Evolutionary conservation across 2,888 invertebrate species (phyloP), one percentile per base, ranked within the genome.

Genomic region (Dione vanillae): DNA sequence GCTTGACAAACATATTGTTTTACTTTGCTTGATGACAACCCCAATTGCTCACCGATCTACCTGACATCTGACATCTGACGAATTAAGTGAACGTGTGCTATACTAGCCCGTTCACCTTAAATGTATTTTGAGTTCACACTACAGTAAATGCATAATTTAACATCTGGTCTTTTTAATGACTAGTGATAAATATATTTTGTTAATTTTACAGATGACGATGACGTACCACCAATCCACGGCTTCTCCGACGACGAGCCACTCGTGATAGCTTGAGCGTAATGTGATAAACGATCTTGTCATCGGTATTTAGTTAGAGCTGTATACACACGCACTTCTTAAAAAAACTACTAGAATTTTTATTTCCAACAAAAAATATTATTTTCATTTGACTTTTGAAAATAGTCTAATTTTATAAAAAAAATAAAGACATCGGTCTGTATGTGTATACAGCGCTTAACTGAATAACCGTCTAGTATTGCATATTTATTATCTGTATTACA

Each of bases 211-310:
- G 97, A 97, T 82, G 97, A 97, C 77, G 97, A 97, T 82, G 97
- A 97, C 82, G 96, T 96, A 80, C 98, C 98, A 47, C 96, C 97
- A 77, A 97, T 98, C 83, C 95, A 96, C 84, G 97, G 98, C 40
- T 98, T 98, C 89, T 97, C 98, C 0, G 98, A 98, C 86, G 98
- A 98, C 88, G 98, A 98, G 90, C 98, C 98, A 69, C 94, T 98
- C 78, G 98, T 98, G 79, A 96, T 98, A 86, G 97, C 98, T 79
- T 98, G 94, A 95, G 81, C 70, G 73, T 68, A 68, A 69, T 76
- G 78, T 77, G 77, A 77, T 81, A 82, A 80, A 81, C 84, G 84
- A 87, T 88, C 88, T 88, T 87, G 86, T 89, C 88, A 80, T 74
- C 82, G 82, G 52, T 52, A 12, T 41, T 40, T 72, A 67, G 69